Base-by-base conservation (phyloP, 2,888 invertebrate species). In the Nyleta sp. region DNA sequence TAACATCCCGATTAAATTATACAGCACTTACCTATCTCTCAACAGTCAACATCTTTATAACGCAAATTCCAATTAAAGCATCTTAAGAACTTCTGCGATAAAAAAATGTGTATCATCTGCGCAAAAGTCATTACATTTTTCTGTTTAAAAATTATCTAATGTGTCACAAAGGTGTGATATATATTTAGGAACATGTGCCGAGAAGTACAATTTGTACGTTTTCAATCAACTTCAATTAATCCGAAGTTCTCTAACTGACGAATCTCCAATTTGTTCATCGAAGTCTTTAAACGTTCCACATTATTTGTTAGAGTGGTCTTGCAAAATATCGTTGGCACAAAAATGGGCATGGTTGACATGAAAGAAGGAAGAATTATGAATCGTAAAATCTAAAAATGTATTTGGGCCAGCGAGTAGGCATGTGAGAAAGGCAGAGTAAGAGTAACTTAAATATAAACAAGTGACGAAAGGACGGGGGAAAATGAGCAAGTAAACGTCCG, bases 391-490 rank as follows among this genome's bases (percentile, higher is more conserved):
- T 62, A 48, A 62, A 62, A 50, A 50, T 18, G 48, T 50, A 62
- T 62, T 62, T 62, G 38, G 62, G 35, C 48, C 62, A 48, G 38
- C 20, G 15, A n/a, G 48, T 5, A 46, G 33, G 33, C 33, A 22
- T 13, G 46, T 15, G 46, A 20, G 42, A 60, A 28, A 33, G 44
- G 42, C 22, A 17, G 35, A 35, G 38, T 62, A 24, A 35, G 48
- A 62, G 38, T 50, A 7, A 62, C 48, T 62, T 62, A 38, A 62
- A 62, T 38, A 62, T 48, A 62, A 62, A 62, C 62, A 62, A 62
- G 38, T 46, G 62, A 50, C 24, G 62, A 18, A 38, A 50, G 48
- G n/a, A 24, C 24, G 35, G 13, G 33, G 11, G 35, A 17, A 24
- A 62, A 48, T 50, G 62, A 48, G 24, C 48, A 24, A 38, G 20